Base-by-base conservation (phyloP, 2,797 vertebrate genomes). In the Chanos chanos region DNA sequence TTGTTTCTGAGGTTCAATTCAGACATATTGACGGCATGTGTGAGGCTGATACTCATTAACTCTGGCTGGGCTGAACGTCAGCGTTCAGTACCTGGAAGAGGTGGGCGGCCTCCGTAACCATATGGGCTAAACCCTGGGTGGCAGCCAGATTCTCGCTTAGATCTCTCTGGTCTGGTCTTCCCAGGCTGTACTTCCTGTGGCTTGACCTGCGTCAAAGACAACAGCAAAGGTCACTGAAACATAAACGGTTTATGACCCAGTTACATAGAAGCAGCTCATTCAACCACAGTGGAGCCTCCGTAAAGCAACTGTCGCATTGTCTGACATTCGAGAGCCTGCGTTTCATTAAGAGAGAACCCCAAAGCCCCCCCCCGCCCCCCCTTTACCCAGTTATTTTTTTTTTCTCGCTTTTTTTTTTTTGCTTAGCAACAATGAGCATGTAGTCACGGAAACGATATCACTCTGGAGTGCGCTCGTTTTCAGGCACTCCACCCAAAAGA, bases 121-220 rank as follows among this genome's bases (percentile, higher is more conserved):
- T 94, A 66, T 83, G 83, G 9, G 92, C 90, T 70, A 95, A 67
- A n/a, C 91, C 92, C 66, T 94, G 91, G 0, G 92, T 90, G 15
- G 93, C 93, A 4, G 94, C 93, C 49, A 94, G 75, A 72, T 91
- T 94, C 78, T 94, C 93, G 3, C 73, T 94, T 44, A 95, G 82
- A 76, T 95, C 93, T 43, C 87, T 83, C 82, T 94, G 93, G 66
- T 94, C 92, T 0, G 93, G 94, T 15, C 88, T 91, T 16, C 92
- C 92, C 54, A 91, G 37, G 70, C 92, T 93, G 83, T 86, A 83
- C 74, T 94, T 95, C 80, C 91, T 91, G 64, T 91, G 92, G 33
- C 86, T 80, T 0, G 84, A 80, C 64, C 92, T 91, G 52, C 60
- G 22, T 13, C 13, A 1, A n/a, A 48, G 62, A 44, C n/a, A 24